Evolutionary conservation across 1,140 invertebrate species (phyloP).

Genomic region (Drosophila nasuta): DNA sequence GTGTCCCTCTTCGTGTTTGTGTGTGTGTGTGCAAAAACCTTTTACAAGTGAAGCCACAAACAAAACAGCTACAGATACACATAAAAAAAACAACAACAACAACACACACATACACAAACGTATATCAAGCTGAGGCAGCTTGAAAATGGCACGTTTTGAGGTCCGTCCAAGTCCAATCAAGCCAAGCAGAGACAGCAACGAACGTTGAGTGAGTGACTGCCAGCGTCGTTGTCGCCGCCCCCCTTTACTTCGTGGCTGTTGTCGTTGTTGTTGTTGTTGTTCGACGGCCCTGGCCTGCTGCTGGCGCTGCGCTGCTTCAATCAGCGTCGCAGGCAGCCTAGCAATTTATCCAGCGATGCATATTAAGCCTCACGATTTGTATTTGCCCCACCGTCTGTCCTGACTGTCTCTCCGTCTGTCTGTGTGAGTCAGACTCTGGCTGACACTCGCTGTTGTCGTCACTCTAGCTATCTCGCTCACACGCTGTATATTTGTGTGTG

Average conservation of each 20-base stretch:
- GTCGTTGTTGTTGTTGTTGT: constrained; percentile 31
- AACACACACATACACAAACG: constrained; percentile 23
- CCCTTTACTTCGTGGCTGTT: constrained; percentile 23
- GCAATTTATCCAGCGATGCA: constrained; percentile 82
- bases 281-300: constrained; percentile 39
- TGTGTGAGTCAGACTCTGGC: constrained; percentile 61
- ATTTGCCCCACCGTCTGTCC: constrained; percentile 56
- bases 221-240: constrained; percentile 46
- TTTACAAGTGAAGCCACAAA: constrained; percentile 73
- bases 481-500: neutral
- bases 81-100: constrained; percentile 24
- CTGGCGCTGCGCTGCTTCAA: constrained; percentile 47
- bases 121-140: constrained; percentile 60
- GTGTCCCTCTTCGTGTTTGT: constrained; percentile 12
- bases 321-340: constrained; percentile 67
- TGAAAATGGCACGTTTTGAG: constrained; percentile 78
- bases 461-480: constrained; percentile 18
- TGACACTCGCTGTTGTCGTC: constrained; percentile 47
- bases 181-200: constrained; percentile 40
- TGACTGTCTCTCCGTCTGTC: constrained; percentile 20
- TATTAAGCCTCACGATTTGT: constrained; percentile 83
- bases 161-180: constrained; percentile 80
- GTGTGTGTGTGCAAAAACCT: constrained; percentile 55
- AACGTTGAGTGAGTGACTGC: constrained; percentile 58
- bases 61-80: constrained; percentile 56